Evolutionary conservation across 2,113 vertebrate species (phyloP), one percentile per base, ranked within the genome.

Genomic region (Hystrix cristata): DNA sequence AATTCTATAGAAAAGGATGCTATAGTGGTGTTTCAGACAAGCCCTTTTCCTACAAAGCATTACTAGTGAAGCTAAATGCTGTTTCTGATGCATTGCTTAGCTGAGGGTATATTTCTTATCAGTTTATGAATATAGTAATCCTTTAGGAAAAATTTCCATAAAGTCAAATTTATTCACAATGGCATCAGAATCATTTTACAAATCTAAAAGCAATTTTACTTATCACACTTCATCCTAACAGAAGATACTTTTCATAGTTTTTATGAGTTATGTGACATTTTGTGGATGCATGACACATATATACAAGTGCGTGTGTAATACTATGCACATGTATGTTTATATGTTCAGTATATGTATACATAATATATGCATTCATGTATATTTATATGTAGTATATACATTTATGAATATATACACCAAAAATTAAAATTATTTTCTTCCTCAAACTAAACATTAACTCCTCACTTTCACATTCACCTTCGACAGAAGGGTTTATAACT

Each of bases 161-260:
- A 89, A 96, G 51, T 27, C 23, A 89, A 51, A 86, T 94, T 55
- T 91, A 83, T 90, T 92, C 65, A n/a, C 34, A 74, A 4, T 3
- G 80, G 12, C 9, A 23, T 90, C 65, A 87, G 19, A 91, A 91
- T 91, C 94, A 82, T 23, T 4, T 96, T 72, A 55, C 8, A 96
- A 94, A 82, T 31, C 59, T 92, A 57, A 87, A 94, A 87, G 51
- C 67, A 88, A 67, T 93, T 96, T 89, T 78, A 87, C 8, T 71
- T 91, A 48, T 21, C 64, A 83, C 11, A 84, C 12, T 46, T 72
- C 18, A 72, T 69, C 85, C 69, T 96, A 86, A 27, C 25, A 69
- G 23, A 90, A 2, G 15, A 91, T 90, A 53, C 5, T 53, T 92
- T 94, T 83, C 31, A 48, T 55, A 64, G 7, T 55, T 46, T 87